Evolutionary conservation across 2,113 vertebrate genomes (phyloP).

Genomic region (Morone chrysops): DNA sequence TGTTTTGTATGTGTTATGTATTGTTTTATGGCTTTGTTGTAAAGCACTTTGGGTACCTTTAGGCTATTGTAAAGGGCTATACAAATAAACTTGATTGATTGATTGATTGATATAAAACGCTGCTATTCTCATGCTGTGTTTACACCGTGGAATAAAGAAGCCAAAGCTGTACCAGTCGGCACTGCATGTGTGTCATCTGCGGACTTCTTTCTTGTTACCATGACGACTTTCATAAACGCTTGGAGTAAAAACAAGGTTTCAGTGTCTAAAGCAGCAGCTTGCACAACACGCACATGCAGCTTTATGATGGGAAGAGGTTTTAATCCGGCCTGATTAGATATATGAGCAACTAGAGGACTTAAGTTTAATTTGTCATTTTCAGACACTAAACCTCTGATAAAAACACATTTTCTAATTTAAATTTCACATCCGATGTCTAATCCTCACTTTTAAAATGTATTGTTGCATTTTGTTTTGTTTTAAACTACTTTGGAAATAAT

Average conservation of each 20-base stretch:
- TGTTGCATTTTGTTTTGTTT: not conserved
- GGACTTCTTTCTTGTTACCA: constrained; percentile 30
- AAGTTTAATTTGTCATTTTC: not conserved
- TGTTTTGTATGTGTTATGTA: too few species aligned
- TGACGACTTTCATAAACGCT: constrained; percentile 10
- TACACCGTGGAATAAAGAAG: not conserved
- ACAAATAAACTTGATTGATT: too few species aligned
- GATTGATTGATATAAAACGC: constrained; percentile 8
- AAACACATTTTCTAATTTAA: not conserved
- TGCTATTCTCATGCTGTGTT: not conserved
- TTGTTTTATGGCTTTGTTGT: too few species aligned
- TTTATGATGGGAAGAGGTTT: not conserved
- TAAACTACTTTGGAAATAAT: not conserved
- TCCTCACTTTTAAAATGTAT: not conserved
- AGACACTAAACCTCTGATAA: not conserved
- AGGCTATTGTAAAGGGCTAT: too few species aligned
- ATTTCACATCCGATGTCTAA: not conserved
- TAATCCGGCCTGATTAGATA: not conserved
- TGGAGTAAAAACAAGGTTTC: not conserved
- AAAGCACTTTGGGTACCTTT: too few species aligned
- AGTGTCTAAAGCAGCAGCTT: not conserved
- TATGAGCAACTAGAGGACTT: not conserved
- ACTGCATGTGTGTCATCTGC: not conserved
- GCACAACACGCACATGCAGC: not conserved
- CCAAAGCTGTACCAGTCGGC: not conserved